Conservation (phyloP, 92 coral and sea anemone genomes). For the Palythoa caribaeorum region DNA sequence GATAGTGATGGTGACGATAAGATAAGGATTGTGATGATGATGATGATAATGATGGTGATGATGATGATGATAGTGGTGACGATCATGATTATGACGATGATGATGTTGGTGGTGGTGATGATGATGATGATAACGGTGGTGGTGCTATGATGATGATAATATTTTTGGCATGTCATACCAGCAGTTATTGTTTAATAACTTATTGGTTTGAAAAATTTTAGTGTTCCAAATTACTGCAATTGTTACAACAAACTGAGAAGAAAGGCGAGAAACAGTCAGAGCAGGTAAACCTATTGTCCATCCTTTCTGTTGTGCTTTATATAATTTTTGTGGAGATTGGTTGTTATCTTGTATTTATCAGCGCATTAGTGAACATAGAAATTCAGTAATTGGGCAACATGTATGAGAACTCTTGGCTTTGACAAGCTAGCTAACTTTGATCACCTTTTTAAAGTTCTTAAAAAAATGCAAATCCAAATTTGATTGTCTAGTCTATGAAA, state of each 20-base stretch:
- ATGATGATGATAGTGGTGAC: neutral
- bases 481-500: no score
- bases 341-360: no score
- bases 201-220: conserved; percentile 17
- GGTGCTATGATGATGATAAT: neutral
- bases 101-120: neutral
- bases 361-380: no score
- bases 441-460: no score
- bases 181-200: neutral
- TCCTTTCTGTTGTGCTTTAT: neutral
- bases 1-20: neutral
- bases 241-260: conserved; percentile 91
- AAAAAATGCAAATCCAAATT: no score
- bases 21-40: neutral
- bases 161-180: neutral
- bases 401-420: no score
- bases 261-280: conserved; percentile 85
- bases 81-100: neutral
- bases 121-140: neutral
- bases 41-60: neutral
- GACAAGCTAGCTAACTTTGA: no score
- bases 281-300: conserved; percentile 61
- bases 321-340: neutral
- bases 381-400: no score
- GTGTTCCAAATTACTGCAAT: conserved; percentile 93